Percentiles rank a stretch among this genome's conserved stretches.
Evolutionary conservation across 2,797 vertebrate genomes (phyloP).

Genomic region (Aldrovandia affinis): DNA sequence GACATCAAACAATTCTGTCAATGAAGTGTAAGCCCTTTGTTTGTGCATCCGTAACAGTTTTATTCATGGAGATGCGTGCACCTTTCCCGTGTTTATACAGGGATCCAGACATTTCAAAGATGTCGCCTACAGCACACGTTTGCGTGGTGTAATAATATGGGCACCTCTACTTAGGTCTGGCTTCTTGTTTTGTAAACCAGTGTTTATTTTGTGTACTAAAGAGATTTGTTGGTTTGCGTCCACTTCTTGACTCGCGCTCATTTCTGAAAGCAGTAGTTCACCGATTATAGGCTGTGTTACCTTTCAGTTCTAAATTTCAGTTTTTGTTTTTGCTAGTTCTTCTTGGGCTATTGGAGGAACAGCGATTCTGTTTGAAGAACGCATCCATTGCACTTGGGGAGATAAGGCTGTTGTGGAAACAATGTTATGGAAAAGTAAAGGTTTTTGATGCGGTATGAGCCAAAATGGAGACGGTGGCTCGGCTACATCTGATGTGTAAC

Average conservation of each 20-base stretch:
- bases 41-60: not conserved
- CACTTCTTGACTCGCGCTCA: not conserved
- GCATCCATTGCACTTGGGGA: not conserved
- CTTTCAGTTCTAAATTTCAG: not conserved
- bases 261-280: not conserved
- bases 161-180: no score
- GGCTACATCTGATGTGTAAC: not conserved
- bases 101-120: not conserved
- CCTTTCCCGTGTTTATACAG: not conserved
- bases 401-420: not conserved
- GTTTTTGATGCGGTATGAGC: constrained; percentile 48
- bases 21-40: not conserved
- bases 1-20: not conserved
- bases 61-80: not conserved
- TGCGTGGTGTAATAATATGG: not conserved
- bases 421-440: no score
- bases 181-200: not conserved
- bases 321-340: not conserved
- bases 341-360: not conserved
- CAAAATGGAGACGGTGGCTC: constrained; percentile 19
- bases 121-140: not conserved
- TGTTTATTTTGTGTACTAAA: constrained; percentile 1
- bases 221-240: not conserved
- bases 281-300: not conserved
- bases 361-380: not conserved